phyloP scores from a whole-genome alignment of 2,888 invertebrate genomes.

The Acleris emargana region DNA sequence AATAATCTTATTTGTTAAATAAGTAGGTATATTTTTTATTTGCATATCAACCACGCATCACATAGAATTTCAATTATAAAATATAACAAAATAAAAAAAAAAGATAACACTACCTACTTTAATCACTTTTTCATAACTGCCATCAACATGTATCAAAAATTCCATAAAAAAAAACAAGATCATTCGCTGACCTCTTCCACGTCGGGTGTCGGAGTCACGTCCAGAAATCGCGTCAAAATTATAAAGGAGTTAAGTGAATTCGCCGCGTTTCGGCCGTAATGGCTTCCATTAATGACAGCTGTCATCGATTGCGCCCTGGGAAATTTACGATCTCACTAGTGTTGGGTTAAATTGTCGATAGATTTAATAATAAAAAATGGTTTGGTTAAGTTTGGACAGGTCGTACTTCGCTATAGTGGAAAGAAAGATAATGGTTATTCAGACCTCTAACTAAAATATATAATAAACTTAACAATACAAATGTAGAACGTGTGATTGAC shows the following conservation, averaged over 20 bases:
- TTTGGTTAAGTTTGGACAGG: too few relatives aligned
- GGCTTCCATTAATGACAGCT: constrained; percentile 55
- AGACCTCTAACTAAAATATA: too few relatives aligned
- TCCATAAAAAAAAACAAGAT: constrained; percentile 11
- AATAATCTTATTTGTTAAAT: too few relatives aligned
- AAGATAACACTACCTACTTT: not conserved
- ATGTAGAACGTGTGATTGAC: too few relatives aligned
- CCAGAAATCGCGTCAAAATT: constrained; percentile 76
- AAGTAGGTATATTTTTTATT: too few relatives aligned
- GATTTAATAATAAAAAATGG: not conserved
- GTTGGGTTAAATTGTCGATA: constrained; percentile 56
- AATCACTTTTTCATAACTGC: not conserved
- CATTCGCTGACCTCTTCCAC: constrained; percentile 40
- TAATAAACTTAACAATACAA: too few relatives aligned
- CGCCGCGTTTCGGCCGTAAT: constrained; percentile 48
- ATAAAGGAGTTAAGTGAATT: constrained; percentile 76
- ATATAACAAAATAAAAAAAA: not conserved
- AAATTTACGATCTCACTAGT: constrained; percentile 47
- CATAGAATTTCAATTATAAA: too few relatives aligned
- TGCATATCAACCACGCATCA: too few relatives aligned
- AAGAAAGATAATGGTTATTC: too few relatives aligned
- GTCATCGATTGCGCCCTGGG: constrained; percentile 46
- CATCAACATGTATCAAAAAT: constrained; percentile 27
- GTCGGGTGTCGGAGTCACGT: constrained; percentile 76
- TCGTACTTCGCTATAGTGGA: too few relatives aligned